These are phyloP conservation scores for Sebastes itinus DNA, from an alignment of 2,797 vertebrate species.

Conservation along the genomic window DNA sequence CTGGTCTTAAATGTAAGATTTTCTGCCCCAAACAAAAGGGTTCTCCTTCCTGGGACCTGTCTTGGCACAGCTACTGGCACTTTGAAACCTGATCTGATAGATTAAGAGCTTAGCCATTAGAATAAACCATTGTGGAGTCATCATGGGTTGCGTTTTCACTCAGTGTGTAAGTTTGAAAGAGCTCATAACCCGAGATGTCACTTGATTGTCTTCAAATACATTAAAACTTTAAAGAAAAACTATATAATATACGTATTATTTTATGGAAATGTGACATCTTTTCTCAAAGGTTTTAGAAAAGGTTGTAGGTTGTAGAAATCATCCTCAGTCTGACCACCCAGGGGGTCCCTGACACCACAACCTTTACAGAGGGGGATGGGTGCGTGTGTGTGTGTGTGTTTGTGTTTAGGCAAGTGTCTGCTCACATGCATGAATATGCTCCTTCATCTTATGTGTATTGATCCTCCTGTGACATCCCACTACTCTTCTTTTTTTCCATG, in stretches of 20 bases:
- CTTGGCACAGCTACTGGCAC: constrained; percentile 70
- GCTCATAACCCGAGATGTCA: constrained; percentile 5
- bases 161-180: constrained; percentile 18
- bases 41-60: constrained; percentile 74
- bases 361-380: constrained; percentile 80
- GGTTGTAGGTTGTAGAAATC: constrained; percentile 77
- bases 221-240: neutral
- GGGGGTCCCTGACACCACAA: constrained; percentile 79
- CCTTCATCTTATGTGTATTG: constrained; percentile 71
- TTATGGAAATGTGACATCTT: constrained; percentile 44
- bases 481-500: constrained; percentile 9
- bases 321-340: constrained; percentile 84
- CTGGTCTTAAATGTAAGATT: constrained; percentile 63
- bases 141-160: constrained; percentile 55
- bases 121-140: constrained; percentile 77
- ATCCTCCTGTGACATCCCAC: constrained; percentile 47
- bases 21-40: constrained; percentile 64
- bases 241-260: neutral
- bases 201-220: constrained; percentile 17
- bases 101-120: constrained; percentile 79
- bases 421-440: constrained; percentile 76
- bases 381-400: constrained; percentile 28
- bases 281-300: constrained; percentile 46
- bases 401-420: constrained; percentile 74
- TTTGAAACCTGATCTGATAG: constrained; percentile 79